A percentile compares a stretch with the other conserved stretches of the same genome.
Evolutionary conservation across 2,113 vertebrate genomes (phyloP).

Genomic region (Archilochus colubris): DNA sequence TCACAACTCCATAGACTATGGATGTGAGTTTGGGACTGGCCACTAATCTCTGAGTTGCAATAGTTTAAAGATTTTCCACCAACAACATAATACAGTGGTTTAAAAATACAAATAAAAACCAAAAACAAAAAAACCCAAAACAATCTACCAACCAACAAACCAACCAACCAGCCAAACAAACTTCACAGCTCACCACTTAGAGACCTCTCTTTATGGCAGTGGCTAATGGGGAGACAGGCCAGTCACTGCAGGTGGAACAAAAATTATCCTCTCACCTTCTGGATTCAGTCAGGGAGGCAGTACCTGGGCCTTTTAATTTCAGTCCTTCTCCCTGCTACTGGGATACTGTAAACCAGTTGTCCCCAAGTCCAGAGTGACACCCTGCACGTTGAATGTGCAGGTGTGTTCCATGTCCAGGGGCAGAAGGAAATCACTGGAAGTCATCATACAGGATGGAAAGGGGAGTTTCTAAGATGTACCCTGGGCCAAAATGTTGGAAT

Average conservation of each 20-base stretch:
- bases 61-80: background rate
- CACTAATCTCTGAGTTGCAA: background rate
- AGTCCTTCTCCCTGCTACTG: background rate
- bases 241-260: background rate
- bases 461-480: background rate
- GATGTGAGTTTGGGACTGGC: background rate
- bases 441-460: rapidly evolving
- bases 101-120: too few relatives aligned
- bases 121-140: background rate
- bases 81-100: background rate
- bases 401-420: background rate
- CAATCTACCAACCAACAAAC: background rate
- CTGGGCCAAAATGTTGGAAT: background rate
- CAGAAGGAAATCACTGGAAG: background rate
- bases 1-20: background rate
- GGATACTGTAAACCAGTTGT: background rate
- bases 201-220: background rate
- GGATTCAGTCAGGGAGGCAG: background rate
- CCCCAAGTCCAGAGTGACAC: background rate
- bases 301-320: background rate
- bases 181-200: background rate
- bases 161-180: background rate
- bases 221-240: background rate
- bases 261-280: background rate
- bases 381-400: background rate